Evolutionary conservation across 1,140 invertebrate genomes (phyloP), one percentile per base, ranked within the genome.

Genomic region (Meloidogyne chitwoodi): DNA sequence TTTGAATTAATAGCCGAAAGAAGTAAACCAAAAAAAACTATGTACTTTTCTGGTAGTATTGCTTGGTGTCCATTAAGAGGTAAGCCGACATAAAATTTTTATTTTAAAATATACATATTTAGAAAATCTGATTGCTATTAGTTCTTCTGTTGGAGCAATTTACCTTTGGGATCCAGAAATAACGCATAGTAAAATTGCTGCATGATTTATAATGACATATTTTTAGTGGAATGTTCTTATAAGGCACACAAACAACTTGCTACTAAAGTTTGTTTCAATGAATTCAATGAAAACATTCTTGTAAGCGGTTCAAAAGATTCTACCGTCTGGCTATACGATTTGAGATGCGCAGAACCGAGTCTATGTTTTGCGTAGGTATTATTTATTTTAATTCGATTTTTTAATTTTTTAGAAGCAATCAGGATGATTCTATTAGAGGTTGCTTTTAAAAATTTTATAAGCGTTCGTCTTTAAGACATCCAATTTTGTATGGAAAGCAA

Each of bases 251-350:
- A 79, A 78, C 62, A 83, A n/a, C 19, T 74, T 24, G 79, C 76
- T 16, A 81, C 78, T 24, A 83, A 82, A 79, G 77, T 81, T 24
- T 82, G 76, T 56, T 81, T 81, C 77, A 81, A 67, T 67, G 73
- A 83, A 64, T 83, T 79, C 66, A 83, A 81, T 69, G 67, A 79
- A 26, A 61, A 81, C 72, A 34, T 83, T 56, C 41, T 81, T 34
- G 22, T 83, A 19, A 83, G 80, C 41, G 77, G 81, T 22, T 83
- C 81, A 56, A 83, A 68, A 75, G 80, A 81, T 63, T 61, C 80
- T 0, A 83, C 80, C n/a, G 61, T 81, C 41, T 80, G 34, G 44
- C 62, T 80, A 26, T 77, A 79, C 56, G 77, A 79, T 72, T 41
- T 80, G 12, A 34, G 79, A 24, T 41, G 48, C 3, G 24, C 61